These are phyloP conservation scores for Branchellion lobata DNA, from an alignment of 2,888 invertebrate genomes.

Conservation along the genomic window DNA sequence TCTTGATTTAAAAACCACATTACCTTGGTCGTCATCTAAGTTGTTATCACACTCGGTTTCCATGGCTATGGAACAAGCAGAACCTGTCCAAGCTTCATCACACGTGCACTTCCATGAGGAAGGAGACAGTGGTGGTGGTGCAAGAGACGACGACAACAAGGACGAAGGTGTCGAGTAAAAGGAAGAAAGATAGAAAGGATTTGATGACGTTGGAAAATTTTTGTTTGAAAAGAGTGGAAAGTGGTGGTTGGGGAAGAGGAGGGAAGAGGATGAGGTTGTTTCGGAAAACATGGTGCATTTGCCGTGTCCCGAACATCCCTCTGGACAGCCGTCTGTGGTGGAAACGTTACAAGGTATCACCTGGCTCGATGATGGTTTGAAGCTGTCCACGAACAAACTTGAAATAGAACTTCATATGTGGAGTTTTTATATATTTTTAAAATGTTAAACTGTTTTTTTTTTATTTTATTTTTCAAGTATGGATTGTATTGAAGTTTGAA, in stretches of 20 bases:
- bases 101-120: conserved; percentile 84
- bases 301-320: conserved; percentile 26
- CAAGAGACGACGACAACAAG: too few relatives aligned
- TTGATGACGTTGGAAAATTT: neutral
- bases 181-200: neutral
- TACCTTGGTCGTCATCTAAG: conserved; percentile 94
- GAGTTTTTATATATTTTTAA: too few relatives aligned
- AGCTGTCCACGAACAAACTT: too few relatives aligned
- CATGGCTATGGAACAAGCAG: conserved; percentile 86
- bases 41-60: conserved; percentile 93
- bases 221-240: neutral
- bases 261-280: neutral
- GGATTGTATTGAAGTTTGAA: neutral
- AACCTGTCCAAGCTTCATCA: conserved; percentile 90
- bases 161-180: too few relatives aligned
- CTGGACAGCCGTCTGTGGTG: conserved; percentile 40
- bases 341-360: neutral
- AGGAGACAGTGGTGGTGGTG: neutral
- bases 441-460: too few relatives aligned
- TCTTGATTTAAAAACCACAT: too few relatives aligned
- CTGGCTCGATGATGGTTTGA: too few relatives aligned
- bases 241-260: neutral
- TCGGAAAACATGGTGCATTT: conserved; percentile 14
- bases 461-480: neutral
- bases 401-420: too few relatives aligned